phyloP scores from a whole-genome alignment of 2,797 vertebrate species.

The Alcedo quadribrachys region DNA sequence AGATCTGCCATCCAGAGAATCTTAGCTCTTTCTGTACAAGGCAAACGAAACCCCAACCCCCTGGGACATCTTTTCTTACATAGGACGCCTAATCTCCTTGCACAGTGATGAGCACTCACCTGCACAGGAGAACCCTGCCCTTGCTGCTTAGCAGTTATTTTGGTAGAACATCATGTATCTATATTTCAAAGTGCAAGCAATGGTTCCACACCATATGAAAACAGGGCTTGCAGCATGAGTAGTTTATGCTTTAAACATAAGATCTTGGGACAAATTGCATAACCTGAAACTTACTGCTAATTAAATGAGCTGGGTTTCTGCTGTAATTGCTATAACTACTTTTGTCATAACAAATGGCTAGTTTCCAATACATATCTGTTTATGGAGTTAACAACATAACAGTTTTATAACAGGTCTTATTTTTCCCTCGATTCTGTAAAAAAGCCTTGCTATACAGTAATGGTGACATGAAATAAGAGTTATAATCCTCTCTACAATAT shows the following conservation, averaged over 20 bases:
- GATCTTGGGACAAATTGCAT: neutral
- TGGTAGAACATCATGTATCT: neutral
- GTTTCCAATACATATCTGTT: neutral
- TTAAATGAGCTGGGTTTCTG: neutral
- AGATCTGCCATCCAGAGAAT: neutral
- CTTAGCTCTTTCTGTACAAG: neutral
- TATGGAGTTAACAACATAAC: neutral
- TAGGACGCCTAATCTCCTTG: no score
- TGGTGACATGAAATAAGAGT: neutral
- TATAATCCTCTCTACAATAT: neutral
- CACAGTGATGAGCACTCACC: neutral
- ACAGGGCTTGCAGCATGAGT: neutral
- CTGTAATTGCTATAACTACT: neutral
- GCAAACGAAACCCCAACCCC: accelerated
- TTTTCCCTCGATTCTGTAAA: neutral
- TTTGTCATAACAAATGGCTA: neutral
- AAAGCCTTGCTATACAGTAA: neutral
- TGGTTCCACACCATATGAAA: neutral
- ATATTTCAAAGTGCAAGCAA: neutral
- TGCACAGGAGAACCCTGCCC: neutral
- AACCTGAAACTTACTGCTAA: neutral
- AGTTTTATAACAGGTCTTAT: neutral
- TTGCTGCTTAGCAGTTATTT: neutral
- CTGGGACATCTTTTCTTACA: neutral
- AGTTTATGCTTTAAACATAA: neutral